Base-by-base conservation (phyloP, 1,140 invertebrate genomes). In the Euura lappo region DNA sequence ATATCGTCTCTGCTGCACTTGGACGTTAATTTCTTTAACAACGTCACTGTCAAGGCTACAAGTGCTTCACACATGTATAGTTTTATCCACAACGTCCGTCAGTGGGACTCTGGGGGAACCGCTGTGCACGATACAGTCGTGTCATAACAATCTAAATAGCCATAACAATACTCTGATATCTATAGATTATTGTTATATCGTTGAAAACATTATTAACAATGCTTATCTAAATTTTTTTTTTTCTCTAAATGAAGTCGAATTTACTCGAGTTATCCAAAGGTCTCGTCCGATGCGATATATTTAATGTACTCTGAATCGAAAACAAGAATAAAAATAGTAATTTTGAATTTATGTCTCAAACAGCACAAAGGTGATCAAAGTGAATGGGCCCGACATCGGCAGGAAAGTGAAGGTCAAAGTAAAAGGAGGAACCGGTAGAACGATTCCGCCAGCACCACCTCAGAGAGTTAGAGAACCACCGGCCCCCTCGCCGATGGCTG, bases 291-390 rank as follows among this genome's bases (percentile, higher is more conserved):
- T 28, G 28, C 28, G 28, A 28, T 28, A 28, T 70, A 10, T 13
- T 70, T 46, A 45, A 45, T 45, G 43, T n/a, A 44, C 28, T 28
- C 28, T 28, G 28, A 28, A 28, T 28, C 28, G 28, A 28, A 28
- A 28, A 28, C 28, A 65, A 13, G 13, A 47, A 66, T 46, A 46
- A 28, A 69, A 51, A 72, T 45, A 6, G 67, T 28, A 46, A 45
- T 44, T 71, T 70, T 72, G 43, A 68, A 47, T 77, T 77, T 75
- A 78, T 73, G 76, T 28, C 28, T 45, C 65, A 91, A 90, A 45
- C 89, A 96, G 95, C 87, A 95, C 96, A 79, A 93, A 95, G 83
- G 95, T 96, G 81, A 97, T 98, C 80, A 97, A 97, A 89, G 91
- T 94, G 74, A 95, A 95, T 86, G 94, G 94, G 82, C 93, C 93